Conservation (phyloP, 1,140 invertebrate species). For the Agrypnia vestita region DNA sequence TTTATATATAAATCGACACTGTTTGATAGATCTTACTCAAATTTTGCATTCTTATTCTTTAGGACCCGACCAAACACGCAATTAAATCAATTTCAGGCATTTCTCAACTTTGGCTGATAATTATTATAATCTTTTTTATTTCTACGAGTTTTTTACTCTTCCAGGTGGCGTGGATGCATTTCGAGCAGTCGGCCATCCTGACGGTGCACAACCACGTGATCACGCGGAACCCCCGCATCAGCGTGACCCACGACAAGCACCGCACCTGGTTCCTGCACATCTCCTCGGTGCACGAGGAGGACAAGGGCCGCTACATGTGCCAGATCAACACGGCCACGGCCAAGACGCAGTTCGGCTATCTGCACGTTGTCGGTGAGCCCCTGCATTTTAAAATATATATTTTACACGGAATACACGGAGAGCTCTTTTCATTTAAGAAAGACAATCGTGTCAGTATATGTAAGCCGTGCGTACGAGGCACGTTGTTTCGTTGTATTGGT, state of each 20-base stretch:
- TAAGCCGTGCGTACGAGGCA: too few species aligned
- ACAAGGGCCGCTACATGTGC: slow-evolving; percentile 95
- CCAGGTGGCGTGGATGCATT: slow-evolving; percentile 96
- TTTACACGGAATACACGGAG: too few species aligned
- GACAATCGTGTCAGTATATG: too few species aligned
- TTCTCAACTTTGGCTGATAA: not conserved
- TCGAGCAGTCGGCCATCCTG: slow-evolving; percentile 93
- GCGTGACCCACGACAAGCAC: slow-evolving; percentile 90
- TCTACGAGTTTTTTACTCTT: not conserved
- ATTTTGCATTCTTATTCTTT: too few species aligned
- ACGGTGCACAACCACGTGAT: slow-evolving; percentile 95
- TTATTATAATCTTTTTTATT: not conserved
- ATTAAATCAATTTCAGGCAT: not conserved
- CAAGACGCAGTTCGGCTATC: slow-evolving; percentile 92
- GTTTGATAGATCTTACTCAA: too few species aligned
- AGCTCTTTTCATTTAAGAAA: too few species aligned
- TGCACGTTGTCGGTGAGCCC: slow-evolving; percentile 93
- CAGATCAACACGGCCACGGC: slow-evolving; percentile 96
- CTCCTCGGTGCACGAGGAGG: slow-evolving; percentile 90
- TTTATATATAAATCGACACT: too few species aligned
- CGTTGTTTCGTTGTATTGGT: too few species aligned
- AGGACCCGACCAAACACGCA: too few species aligned
- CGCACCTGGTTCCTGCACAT: slow-evolving; percentile 94
- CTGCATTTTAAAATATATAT: not conserved
- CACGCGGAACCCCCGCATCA: slow-evolving; percentile 92